A percentile compares a stretch with the other conserved stretches of the same genome.
Conservation (phyloP, 1,140 invertebrate species). For the Neelides sp. region DNA sequence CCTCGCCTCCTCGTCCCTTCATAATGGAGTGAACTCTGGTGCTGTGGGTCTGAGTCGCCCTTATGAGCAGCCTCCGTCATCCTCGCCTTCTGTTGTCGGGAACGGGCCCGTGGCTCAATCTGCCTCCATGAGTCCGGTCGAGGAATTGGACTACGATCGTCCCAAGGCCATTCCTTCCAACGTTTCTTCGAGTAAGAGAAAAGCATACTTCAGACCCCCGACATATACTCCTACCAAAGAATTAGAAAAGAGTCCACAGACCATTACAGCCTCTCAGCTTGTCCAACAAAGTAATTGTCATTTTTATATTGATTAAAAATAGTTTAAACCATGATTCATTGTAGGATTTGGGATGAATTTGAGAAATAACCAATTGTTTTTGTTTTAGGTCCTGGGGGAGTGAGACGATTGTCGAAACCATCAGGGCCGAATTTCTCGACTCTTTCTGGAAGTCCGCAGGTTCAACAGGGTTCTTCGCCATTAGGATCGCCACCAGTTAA, state of each 20-base stretch:
- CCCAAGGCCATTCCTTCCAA: conserved; percentile 9
- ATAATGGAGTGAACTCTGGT: background rate
- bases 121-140: too few relatives aligned
- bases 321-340: background rate
- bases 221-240: background rate
- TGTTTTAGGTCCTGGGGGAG: conserved; percentile 7
- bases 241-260: background rate
- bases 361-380: too few relatives aligned
- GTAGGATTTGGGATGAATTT: background rate
- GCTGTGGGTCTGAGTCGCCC: too few relatives aligned
- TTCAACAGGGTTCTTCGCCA: too few relatives aligned
- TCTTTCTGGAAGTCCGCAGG: too few relatives aligned
- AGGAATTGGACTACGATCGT: conserved; percentile 5
- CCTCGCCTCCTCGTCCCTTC: background rate
- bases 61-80: too few relatives aligned
- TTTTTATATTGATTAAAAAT: background rate
- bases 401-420: conserved; percentile 15
- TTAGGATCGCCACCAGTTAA: background rate
- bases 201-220: conserved; percentile 1
- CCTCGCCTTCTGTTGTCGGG: too few relatives aligned
- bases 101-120: too few relatives aligned
- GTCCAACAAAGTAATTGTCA: conserved; percentile 1
- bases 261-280: conserved; percentile 1
- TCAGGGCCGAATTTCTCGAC: conserved; percentile 13
- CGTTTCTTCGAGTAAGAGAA: conserved; percentile 18